Base-by-base conservation (phyloP, 2,888 invertebrate species). In the Ichneumon xanthorius region DNA sequence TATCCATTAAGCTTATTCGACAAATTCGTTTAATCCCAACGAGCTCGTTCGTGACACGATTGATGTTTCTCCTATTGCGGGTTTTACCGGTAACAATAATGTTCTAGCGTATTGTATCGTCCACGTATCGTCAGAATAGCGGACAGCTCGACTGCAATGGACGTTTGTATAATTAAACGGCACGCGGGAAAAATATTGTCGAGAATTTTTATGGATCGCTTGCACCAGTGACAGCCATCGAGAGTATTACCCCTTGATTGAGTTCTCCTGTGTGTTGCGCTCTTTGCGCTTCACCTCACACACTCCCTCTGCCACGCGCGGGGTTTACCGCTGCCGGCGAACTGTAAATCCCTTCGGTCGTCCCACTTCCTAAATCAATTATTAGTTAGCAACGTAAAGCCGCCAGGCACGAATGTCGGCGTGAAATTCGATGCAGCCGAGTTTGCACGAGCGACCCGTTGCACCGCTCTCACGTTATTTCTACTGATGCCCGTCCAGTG, bases 351-450 rank as follows among this genome's bases (percentile, higher is more conserved):
- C 75, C 45, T 68, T 58, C 37, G 71, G 68, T 76, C 65, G 55
- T 67, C 65, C 75, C 73, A 85, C 84, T 85, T 79, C 68, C 83
- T 88, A 89, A 89, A 86, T 88, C 85, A 89, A 89, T 89, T 89
- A 90, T 83, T 86, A 90, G 88, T 89, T 90, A 65, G 75, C 84
- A 85, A 84, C 84, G 81, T 87, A 58, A 79, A 78, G 84, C 85
- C 76, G 58, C 70, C 68, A 48, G 76, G 68, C 78, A 61, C 48
- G 72, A 40, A 50, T 71, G 84, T 82, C 83, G 37, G 55, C 80
- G 82, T 78, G 83, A 86, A 87, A 88, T 86, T 87, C 76, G 85
- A 87, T 81, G 86, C 77, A 72, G 22, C 30, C 67, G 68, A 77
- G 53, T 67, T 77, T n/a, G 26, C 67, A 33, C 33, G 22, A 40